These are phyloP conservation scores for Ptychobarbus kaznakovi DNA, from an alignment of 2,797 vertebrate species.

Conservation along the genomic window DNA sequence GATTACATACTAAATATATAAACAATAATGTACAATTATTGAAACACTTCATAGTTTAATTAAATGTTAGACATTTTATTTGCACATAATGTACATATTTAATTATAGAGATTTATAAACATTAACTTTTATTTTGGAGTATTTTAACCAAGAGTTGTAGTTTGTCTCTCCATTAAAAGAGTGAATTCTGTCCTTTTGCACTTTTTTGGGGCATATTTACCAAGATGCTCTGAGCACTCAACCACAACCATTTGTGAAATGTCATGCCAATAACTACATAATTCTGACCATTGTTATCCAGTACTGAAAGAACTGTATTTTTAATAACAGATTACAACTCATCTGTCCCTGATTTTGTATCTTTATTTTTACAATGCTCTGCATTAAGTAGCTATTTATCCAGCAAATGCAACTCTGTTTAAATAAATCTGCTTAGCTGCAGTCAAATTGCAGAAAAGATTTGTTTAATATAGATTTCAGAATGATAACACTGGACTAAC, in stretches of 20 bases:
- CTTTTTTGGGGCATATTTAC: conserved; percentile 53
- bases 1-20: conserved; percentile 70
- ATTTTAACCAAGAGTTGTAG: conserved; percentile 81
- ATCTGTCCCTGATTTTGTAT: background rate
- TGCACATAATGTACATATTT: conserved; percentile 87
- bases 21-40: conserved; percentile 59
- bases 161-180: conserved; percentile 68
- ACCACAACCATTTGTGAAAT: conserved; percentile 29
- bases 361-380: background rate
- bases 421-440: conserved; percentile 36
- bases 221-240: conserved; percentile 48
- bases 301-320: conserved; percentile 24
- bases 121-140: conserved; percentile 88
- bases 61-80: conserved; percentile 75
- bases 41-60: conserved; percentile 71
- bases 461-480: conserved; percentile 46
- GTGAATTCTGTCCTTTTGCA: conserved; percentile 69
- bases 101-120: conserved; percentile 89
- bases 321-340: conserved; percentile 2
- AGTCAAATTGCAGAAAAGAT: conserved; percentile 3
- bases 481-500: conserved; percentile 63
- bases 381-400: conserved; percentile 15
- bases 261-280: conserved; percentile 12
- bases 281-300: conserved; percentile 8
- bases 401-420: conserved; percentile 23